Percentiles rank a stretch among this genome's conserved stretches.
These are phyloP conservation scores for Brachionichthys hirsutus DNA, from an alignment of 2,113 vertebrate genomes.

Conservation along the genomic window DNA sequence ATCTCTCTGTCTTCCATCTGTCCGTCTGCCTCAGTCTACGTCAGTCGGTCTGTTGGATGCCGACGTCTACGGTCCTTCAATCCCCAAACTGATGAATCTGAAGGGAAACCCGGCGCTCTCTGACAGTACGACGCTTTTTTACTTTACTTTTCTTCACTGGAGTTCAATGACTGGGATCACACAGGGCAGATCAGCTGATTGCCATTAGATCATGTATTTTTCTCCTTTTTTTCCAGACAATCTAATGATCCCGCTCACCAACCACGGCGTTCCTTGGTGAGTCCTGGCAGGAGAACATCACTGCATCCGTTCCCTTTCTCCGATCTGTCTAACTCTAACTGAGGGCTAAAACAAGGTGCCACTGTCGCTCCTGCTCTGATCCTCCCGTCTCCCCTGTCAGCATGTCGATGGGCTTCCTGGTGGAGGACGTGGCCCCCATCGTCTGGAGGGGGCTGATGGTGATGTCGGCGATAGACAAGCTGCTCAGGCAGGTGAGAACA, in stretches of 20 bases:
- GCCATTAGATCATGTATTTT: no score
- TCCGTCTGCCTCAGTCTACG: constrained; percentile 75
- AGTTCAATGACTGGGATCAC: no score
- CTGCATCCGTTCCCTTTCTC: no score
- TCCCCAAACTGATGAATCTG: constrained; percentile 97
- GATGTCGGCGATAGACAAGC: constrained; percentile 93
- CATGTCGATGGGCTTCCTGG: constrained; percentile 98
- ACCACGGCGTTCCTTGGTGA: constrained; percentile 95
- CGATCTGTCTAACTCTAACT: no score
- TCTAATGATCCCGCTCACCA: constrained; percentile 91
- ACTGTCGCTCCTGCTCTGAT: no score
- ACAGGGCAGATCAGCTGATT: no score
- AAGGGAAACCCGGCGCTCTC: constrained; percentile 91
- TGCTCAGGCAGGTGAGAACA: constrained; percentile 86
- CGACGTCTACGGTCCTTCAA: constrained; percentile 91
- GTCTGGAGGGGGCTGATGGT: constrained; percentile 98
- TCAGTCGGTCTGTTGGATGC: constrained; percentile 90
- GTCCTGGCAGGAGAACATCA: constrained; percentile 28
- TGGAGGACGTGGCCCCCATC: constrained; percentile 87
- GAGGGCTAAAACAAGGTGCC: no score
- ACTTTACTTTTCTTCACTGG: background rate
- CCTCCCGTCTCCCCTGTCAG: constrained; percentile 61
- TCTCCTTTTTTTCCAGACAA: constrained; percentile 80
- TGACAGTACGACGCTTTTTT: constrained; percentile 77
- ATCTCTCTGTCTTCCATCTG: no score